Evolutionary conservation across 2,113 vertebrate genomes (phyloP), one percentile per base, ranked within the genome.

Genomic region (Phaetusa simplex): DNA sequence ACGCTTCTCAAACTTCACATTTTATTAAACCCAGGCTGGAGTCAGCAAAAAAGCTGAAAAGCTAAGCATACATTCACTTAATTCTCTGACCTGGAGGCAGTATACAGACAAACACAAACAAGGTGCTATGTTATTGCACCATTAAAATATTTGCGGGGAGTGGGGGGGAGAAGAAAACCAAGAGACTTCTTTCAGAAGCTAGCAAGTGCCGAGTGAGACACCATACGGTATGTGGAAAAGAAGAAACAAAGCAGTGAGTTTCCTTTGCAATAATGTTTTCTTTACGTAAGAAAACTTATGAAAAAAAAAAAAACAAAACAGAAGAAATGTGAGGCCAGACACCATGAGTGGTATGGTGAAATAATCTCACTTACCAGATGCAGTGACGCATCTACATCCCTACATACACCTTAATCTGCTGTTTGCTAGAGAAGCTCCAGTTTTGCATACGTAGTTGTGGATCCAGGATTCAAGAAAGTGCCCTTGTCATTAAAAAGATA

Each of bases 1-100:
- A 61, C 30, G 50, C 71, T 91, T 74, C 71, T 96, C 72, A 93
- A 84, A 94, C 38, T 84, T 95, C 36, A 79, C 29, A 73, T 85
- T 88, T 94, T 53, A 72, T 73, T 61, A 62, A 89, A 76, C 16
- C 20, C n/a, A 67, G 70, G 50, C 6, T 88, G 50, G 11, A 59
- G 13, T 27, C 45, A 69, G 53, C 8, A 91, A 77, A 77, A 92
- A 70, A 88, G 2, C 11, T 29, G 23, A 73, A 87, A 87, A 76
- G 26, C 36, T 42, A 58, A 78, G n/a, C 17, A 43, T 34, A 59
- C 0, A 3, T 16, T 93, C 38, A 22, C 43, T 76, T 76, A 89
- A 53, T 76, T 91, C 43, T 86, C 38, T 89, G 71, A 77, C 29
- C 23, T 74, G 45, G 17, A 67, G 12, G 19, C 47, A 74, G 47